Conservation (phyloP, 2,113 vertebrate genomes). For the Malurus alboscapulatus region DNA sequence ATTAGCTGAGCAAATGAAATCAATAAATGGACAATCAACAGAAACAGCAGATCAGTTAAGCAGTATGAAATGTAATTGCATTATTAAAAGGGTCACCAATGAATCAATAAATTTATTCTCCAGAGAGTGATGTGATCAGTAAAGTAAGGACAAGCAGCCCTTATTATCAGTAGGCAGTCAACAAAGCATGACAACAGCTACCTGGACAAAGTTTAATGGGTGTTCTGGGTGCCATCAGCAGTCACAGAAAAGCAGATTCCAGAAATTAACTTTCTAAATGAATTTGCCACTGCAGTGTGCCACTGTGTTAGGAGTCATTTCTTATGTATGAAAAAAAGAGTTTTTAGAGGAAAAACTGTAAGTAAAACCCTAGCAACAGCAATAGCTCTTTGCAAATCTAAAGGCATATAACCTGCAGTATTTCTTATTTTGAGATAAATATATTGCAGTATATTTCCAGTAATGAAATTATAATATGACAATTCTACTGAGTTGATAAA, state of each 20-base stretch:
- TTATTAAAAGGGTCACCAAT: conserved; percentile 26
- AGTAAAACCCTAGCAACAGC: not conserved
- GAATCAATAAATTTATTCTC: conserved; percentile 7
- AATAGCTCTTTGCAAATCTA: not conserved
- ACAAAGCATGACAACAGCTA: not conserved
- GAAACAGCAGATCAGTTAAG: not conserved
- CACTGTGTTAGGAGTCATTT: not conserved
- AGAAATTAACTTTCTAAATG: not conserved
- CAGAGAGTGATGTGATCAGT: not conserved
- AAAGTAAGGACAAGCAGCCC: not conserved
- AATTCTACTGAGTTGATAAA: not conserved
- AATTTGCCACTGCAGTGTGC: not conserved
- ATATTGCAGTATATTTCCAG: fast-evolving
- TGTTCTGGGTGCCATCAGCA: not conserved
- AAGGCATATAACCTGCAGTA: not conserved
- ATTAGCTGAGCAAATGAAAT: conserved; percentile 44
- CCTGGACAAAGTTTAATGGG: not conserved
- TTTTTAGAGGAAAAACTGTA: not conserved
- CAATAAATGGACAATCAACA: not conserved
- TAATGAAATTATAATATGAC: not conserved
- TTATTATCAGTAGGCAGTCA: not conserved
- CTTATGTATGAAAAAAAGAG: fast-evolving
- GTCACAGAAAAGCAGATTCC: not conserved
- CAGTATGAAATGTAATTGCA: not conserved
- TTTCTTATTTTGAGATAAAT: not conserved